Evolutionary conservation across 2,797 vertebrate genomes (phyloP), one percentile per base, ranked within the genome.

Genomic region (Apogon hyalosoma): DNA sequence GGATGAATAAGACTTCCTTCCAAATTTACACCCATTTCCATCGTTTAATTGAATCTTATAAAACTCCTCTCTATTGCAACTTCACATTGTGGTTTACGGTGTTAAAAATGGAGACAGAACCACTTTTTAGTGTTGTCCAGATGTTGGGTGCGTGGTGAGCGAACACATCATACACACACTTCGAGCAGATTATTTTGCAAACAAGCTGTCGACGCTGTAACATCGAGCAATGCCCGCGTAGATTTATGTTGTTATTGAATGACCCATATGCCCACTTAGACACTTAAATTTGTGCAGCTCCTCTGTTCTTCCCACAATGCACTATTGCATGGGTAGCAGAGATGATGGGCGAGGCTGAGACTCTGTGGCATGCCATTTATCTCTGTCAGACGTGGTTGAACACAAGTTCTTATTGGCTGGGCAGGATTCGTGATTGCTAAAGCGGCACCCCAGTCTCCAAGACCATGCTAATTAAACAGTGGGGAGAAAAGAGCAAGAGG

Each of bases 321-420:
- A 75, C 63, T 62, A 81, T 62, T 88, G 74, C 83, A 85, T 39
- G 86, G 80, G 46, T 87, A 79, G 85, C 70, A 51, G 73, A 85
- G 73, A 88, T 84, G 90, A 90, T 87, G 18, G 48, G 83, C 50
- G 82, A 91, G 77, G 68, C 75, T 65, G 80, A 69, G 81, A 90
- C 83, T 90, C 68, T 61, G 89, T 62, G 79, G 86, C 71, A 66
- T 68, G 85, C 79, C 91, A 87, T 94, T 94, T 92, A 92, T 95
- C 92, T 92, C 45, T 93, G 91, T 87, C 93, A 86, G 45, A 84
- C 81, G 76, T 82, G 79, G 73, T 77, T 88, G 86, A 93, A 76
- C 79, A 79, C 74, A 80, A 85, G 78, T 93, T 95, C 89, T 94
- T 81, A 93, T 85, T 95, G 90, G 92, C 86, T 95, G 87, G 61